Percentiles rank a stretch among this genome's conserved stretches.
These are phyloP conservation scores for Drosophila percnosoma DNA, from an alignment of 2,888 invertebrate genomes.

Conservation along the genomic window DNA sequence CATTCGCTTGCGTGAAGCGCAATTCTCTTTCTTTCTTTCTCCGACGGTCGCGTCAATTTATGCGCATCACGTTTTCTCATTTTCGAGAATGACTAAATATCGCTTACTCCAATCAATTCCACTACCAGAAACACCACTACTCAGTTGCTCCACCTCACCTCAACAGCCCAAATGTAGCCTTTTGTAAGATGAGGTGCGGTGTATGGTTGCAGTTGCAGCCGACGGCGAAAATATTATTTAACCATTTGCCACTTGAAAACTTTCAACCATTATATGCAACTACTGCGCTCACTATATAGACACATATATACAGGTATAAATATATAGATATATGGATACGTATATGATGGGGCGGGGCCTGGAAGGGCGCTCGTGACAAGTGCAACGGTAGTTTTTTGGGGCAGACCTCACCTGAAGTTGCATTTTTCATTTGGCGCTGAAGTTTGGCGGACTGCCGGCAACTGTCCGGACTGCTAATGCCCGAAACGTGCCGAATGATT, in stretches of 20 bases:
- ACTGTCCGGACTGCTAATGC: constrained; percentile 64
- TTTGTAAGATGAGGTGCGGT: constrained; percentile 23
- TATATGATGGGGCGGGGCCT: constrained; percentile 23
- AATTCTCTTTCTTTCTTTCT: constrained; percentile 40
- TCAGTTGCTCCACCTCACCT: constrained; percentile 25
- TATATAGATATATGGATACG: constrained; percentile 4
- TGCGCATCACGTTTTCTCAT: constrained; percentile 84
- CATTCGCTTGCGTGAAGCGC: constrained; percentile 56
- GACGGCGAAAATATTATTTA: constrained; percentile 59
- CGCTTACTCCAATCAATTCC: constrained; percentile 75
- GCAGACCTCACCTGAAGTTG: constrained; percentile 71
- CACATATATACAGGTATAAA: constrained; percentile 7
- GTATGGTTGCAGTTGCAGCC: constrained; percentile 52
- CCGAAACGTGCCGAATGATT: constrained; percentile 70
- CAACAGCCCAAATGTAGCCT: constrained; percentile 19
- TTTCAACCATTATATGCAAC: constrained; percentile 31
- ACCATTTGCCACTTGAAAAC: constrained; percentile 58
- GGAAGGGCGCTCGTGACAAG: constrained; percentile 46
- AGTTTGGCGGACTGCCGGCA: constrained; percentile 46
- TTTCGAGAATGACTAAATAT: constrained; percentile 84
- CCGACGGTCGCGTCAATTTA: constrained; percentile 74
- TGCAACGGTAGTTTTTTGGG: constrained; percentile 51
- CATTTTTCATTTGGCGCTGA: constrained; percentile 61
- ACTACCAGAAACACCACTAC: constrained; percentile 17
- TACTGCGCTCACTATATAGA: constrained; percentile 3